phyloP scores from a whole-genome alignment of 1,140 invertebrate species.

The Triops cancriformis region DNA sequence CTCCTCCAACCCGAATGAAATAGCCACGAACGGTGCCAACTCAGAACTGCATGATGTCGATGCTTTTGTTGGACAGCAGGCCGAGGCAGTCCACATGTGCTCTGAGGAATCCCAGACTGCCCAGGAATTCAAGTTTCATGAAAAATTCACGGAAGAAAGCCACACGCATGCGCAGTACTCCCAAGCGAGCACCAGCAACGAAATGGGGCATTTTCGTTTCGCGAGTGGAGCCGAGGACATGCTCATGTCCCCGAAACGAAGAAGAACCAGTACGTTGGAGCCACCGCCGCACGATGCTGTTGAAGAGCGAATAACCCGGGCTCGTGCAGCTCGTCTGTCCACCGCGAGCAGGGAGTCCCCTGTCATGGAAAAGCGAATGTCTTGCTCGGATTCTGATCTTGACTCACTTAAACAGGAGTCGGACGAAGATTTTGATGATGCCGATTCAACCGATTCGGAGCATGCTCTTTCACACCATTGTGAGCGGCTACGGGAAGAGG shows the following conservation, averaged over 20 bases:
- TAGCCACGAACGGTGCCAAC: not conserved
- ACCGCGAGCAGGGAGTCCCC: not conserved
- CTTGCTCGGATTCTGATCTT: not conserved
- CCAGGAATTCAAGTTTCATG: not conserved
- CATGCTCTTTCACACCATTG: not conserved
- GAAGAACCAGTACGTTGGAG: not conserved
- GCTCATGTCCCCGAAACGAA: not conserved
- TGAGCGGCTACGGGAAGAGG: not conserved
- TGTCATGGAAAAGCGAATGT: not conserved
- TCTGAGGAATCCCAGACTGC: not conserved
- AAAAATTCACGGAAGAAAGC: not conserved
- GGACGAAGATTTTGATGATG: not conserved
- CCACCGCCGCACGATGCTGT: not conserved
- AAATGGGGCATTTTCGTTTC: constrained; percentile 11
- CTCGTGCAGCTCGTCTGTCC: not conserved
- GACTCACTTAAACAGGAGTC: not conserved
- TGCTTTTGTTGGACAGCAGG: not conserved
- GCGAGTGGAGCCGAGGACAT: not conserved
- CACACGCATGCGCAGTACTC: not conserved
- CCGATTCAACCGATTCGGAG: not conserved
- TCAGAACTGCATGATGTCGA: not conserved
- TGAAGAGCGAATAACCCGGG: not conserved
- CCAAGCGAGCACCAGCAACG: not conserved
- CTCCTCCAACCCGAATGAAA: not conserved
- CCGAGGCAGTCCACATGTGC: not conserved